A percentile compares a stretch with the other conserved stretches of the same genome.
Evolutionary conservation across 2,113 vertebrate species (phyloP).

Genomic region (Amphiprion ocellaris): DNA sequence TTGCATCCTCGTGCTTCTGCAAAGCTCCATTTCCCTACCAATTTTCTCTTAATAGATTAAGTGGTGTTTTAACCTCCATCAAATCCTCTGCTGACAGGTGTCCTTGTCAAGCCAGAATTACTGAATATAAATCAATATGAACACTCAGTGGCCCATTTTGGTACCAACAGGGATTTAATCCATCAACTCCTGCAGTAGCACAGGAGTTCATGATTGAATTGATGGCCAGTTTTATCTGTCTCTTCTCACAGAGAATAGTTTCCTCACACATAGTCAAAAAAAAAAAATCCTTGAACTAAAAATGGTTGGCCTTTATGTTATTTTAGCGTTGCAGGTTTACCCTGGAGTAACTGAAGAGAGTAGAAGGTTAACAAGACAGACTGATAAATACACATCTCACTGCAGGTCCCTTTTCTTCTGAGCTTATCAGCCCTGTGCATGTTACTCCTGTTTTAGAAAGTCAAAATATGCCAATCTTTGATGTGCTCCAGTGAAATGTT

Average conservation of each 20-base stretch:
- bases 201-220: conserved; percentile 26
- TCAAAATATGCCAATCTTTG: conserved; percentile 63
- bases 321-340: conserved; percentile 17
- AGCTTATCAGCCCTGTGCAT: conserved; percentile 51
- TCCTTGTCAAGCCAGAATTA: conserved; percentile 25
- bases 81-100: conserved; percentile 21
- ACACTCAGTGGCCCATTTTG: conserved; percentile 25
- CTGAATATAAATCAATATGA: conserved; percentile 48
- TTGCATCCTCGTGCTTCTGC: conserved; percentile 1
- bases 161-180: conserved; percentile 43
- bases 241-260: conserved; percentile 22
- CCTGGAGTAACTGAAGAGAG: conserved; percentile 1
- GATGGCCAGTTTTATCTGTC: conserved; percentile 21
- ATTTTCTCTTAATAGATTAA: conserved; percentile 24
- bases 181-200: conserved; percentile 22
- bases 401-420: conserved; percentile 47
- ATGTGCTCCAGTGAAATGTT: conserved; percentile 69
- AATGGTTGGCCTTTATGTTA: conserved; percentile 27
- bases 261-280: conserved; percentile 35
- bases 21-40: conserved; percentile 7
- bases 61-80: conserved; percentile 21
- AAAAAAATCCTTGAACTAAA: conserved; percentile 23
- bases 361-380: conserved; percentile 38
- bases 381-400: conserved; percentile 15
- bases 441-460: conserved; percentile 62